phyloP scores from a whole-genome alignment of 2,113 vertebrate genomes.

The Laticauda laticaudata region DNA sequence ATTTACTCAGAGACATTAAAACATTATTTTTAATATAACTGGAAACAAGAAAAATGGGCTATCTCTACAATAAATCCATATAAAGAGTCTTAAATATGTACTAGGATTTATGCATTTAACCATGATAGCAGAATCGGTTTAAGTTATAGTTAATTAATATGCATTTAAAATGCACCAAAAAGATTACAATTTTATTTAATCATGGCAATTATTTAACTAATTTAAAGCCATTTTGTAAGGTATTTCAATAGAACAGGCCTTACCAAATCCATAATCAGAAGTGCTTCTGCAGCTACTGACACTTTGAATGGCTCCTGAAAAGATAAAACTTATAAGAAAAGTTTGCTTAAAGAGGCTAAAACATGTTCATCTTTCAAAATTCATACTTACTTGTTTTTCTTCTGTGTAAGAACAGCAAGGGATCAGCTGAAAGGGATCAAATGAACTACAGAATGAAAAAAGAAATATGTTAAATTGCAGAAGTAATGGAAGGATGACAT shows the following conservation, averaged over 20 bases:
- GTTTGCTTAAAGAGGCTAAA: neutral
- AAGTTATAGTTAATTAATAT: neutral
- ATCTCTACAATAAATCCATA: neutral
- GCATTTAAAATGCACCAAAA: neutral
- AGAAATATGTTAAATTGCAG: conserved; percentile 57
- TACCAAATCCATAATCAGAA: conserved; percentile 98
- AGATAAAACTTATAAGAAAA: conserved; percentile 31
- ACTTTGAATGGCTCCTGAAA: conserved; percentile 93
- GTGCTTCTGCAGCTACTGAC: conserved; percentile 87
- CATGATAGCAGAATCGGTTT: neutral
- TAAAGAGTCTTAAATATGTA: neutral
- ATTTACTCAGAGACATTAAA: neutral
- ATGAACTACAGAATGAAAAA: conserved; percentile 78
- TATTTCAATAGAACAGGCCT: conserved; percentile 21
- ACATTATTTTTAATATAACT: neutral
- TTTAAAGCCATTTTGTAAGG: neutral
- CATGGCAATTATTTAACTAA: neutral
- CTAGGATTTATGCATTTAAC: neutral
- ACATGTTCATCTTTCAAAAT: neutral
- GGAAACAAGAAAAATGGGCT: neutral
- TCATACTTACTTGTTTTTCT: conserved; percentile 81
- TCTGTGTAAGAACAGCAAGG: conserved; percentile 88
- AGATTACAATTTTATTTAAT: neutral
- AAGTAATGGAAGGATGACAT: conserved; percentile 22
- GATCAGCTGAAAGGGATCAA: conserved; percentile 97